These are phyloP conservation scores for human DNA, from an alignment of 2,113 vertebrate species.

Conservation along the genomic window DNA sequence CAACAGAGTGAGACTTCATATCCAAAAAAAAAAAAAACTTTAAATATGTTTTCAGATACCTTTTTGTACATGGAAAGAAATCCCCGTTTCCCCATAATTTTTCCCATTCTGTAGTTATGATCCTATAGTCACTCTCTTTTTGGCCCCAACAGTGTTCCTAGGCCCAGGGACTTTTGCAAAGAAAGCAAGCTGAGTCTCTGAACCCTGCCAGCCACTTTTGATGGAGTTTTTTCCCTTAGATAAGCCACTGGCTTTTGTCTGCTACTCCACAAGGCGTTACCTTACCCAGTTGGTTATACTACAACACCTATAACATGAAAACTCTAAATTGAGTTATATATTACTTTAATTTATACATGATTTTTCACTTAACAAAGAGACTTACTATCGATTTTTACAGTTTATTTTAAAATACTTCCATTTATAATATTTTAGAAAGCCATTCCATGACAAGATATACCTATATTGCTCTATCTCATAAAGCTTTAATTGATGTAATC, in stretches of 20 bases:
- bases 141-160: not conserved
- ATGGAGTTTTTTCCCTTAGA: not conserved
- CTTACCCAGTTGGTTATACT: not conserved
- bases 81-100: not conserved
- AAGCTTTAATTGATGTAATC: not conserved
- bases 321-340: conserved; percentile 2
- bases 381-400: not conserved
- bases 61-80: not conserved
- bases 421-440: not conserved
- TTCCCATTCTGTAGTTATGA: not conserved
- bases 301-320: not conserved
- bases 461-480: not conserved
- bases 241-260: conserved; percentile 4
- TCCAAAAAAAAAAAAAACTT: too few species aligned
- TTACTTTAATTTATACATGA: not conserved
- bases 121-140: not conserved
- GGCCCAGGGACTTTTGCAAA: not conserved
- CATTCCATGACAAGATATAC: not conserved
- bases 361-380: conserved; percentile 12
- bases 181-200: not conserved
- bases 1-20: too few species aligned
- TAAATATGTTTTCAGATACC: not conserved
- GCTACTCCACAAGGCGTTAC: not conserved
- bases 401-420: conserved; percentile 15
- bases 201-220: not conserved